phyloP scores from a whole-genome alignment of 2,888 invertebrate genomes.

The Chrysotoxum bicinctum region DNA sequence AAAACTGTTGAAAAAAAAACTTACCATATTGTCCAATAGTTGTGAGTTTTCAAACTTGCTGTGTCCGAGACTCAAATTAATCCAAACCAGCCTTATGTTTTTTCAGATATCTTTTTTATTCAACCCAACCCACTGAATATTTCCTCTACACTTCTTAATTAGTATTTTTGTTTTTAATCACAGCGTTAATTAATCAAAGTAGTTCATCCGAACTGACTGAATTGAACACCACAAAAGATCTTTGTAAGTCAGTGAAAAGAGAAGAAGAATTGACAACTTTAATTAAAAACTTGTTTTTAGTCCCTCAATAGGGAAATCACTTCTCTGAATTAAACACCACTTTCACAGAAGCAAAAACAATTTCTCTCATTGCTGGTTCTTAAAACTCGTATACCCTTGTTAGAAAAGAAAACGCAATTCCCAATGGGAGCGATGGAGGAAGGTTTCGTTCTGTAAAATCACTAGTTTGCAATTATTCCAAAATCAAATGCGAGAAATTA shows the following conservation, averaged over 20 bases:
- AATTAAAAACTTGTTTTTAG: not conserved
- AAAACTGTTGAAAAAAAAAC: constrained; percentile 24
- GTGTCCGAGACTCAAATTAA: not conserved
- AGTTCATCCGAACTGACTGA: not conserved
- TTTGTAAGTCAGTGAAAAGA: not conserved
- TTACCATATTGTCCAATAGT: constrained; percentile 54
- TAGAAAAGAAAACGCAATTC: not conserved
- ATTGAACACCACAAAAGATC: not conserved
- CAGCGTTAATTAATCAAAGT: not conserved
- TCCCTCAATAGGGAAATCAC: not conserved
- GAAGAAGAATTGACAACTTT: not conserved
- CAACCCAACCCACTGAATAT: too few relatives aligned
- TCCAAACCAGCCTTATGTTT: too few relatives aligned
- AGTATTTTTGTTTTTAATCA: not conserved
- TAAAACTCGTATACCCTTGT: not conserved
- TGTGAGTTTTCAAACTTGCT: constrained; percentile 1
- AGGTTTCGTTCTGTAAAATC: not conserved
- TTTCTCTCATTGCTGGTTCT: not conserved
- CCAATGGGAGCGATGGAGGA: not conserved
- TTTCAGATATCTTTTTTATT: too few relatives aligned
- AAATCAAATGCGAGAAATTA: not conserved
- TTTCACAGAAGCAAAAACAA: not conserved
- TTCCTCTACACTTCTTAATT: not conserved
- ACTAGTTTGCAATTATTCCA: not conserved
- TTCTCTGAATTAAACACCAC: not conserved